Evolutionary conservation across 35 echinoderm and acorn worm genomes (phyloP).

Genomic region (Stichopus chloronotus): DNA sequence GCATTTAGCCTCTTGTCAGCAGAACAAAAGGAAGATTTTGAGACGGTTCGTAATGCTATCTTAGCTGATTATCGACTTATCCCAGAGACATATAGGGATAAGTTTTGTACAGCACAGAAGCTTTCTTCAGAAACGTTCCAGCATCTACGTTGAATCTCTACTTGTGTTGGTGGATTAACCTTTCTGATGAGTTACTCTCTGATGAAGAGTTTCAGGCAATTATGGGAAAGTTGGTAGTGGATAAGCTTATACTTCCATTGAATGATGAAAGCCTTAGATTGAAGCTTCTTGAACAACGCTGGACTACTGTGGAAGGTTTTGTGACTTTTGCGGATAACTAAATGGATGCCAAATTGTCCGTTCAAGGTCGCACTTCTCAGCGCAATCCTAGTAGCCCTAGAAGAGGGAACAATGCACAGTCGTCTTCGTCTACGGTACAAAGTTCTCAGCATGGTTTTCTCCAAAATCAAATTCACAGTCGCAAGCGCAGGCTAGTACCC

Average conservation of each 20-base stretch:
- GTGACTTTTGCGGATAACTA: conserved; percentile 4
- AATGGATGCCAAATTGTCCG: background rate
- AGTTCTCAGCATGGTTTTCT: background rate
- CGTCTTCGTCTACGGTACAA: background rate
- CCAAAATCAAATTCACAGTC: background rate
- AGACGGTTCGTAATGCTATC: background rate
- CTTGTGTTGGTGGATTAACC: conserved; percentile 12
- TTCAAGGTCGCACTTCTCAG: background rate
- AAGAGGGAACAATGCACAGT: background rate
- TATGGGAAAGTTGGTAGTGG: conserved; percentile 18
- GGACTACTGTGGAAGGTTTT: conserved; percentile 17
- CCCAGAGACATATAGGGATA: too few relatives aligned
- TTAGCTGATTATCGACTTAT: conserved; percentile 21
- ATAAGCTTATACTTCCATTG: conserved; percentile 16
- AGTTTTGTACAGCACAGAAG: conserved; percentile 47
- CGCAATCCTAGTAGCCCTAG: background rate
- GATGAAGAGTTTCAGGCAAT: background rate
- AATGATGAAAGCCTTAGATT: background rate
- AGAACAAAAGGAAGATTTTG: conserved; percentile 2
- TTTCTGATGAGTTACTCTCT: background rate
- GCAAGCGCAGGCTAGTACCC: background rate
- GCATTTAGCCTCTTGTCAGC: conserved; percentile 28
- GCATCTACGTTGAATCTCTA: background rate
- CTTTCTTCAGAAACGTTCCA: conserved; percentile 27
- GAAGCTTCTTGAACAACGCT: conserved; percentile 47